Evolutionary conservation across 1,140 invertebrate genomes (phyloP).

Genomic region (Cherax quadricarinatus): DNA sequence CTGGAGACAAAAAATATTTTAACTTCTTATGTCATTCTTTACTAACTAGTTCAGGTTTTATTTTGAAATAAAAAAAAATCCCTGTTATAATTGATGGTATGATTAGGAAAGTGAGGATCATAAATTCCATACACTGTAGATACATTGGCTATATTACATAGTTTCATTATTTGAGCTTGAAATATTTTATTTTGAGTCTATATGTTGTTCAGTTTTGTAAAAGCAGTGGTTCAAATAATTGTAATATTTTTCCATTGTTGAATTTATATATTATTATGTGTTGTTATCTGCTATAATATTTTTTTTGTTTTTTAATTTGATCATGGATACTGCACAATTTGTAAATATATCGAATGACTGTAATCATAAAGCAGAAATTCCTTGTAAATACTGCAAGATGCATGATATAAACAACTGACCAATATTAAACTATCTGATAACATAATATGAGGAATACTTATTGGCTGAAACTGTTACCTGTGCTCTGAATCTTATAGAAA

Average conservation of each 20-base stretch:
- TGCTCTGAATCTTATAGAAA: slow-evolving; percentile 9
- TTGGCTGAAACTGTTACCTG: slow-evolving; percentile 32
- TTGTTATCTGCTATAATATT: slow-evolving; percentile 1
- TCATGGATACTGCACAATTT: slow-evolving; percentile 5
- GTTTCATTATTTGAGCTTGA: not conserved
- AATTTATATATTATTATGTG: not conserved
- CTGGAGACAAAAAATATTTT: not conserved
- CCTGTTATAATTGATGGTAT: too few species aligned
- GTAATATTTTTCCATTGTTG: not conserved
- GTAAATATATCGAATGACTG: slow-evolving; percentile 4
- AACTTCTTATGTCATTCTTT: not conserved
- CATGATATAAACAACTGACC: slow-evolving; percentile 46
- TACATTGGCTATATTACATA: not conserved
- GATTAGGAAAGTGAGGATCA: too few species aligned
- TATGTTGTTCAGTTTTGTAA: not conserved
- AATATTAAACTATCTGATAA: not conserved
- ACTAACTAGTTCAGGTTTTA: not conserved
- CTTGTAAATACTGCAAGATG: slow-evolving; percentile 57
- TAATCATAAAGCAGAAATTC: not conserved
- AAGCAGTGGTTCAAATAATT: not conserved
- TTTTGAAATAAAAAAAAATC: not conserved
- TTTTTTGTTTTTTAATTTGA: slow-evolving; percentile 16
- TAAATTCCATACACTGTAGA: not conserved
- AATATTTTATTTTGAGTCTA: not conserved
- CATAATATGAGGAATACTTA: slow-evolving; percentile 17